phyloP scores from a whole-genome alignment of 2,113 vertebrate genomes.

The Herpailurus yagouaroundi region DNA sequence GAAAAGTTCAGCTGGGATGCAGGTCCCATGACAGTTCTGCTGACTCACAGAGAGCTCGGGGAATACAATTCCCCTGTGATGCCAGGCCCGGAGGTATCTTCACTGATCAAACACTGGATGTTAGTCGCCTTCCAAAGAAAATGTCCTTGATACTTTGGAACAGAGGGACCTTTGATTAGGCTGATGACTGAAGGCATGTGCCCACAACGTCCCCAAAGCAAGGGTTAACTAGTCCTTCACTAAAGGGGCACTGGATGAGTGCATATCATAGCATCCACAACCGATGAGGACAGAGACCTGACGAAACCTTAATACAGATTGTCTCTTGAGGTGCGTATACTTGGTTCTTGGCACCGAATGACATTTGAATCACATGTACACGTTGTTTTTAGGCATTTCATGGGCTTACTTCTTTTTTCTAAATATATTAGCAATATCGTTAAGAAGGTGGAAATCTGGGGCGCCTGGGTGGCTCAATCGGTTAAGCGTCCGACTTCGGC shows the following conservation, averaged over 20 bases:
- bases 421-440: not conserved
- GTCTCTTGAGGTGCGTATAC: not conserved
- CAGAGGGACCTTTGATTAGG: not conserved
- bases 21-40: not conserved
- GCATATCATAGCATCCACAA: not conserved
- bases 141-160: not conserved
- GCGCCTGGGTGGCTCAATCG: too few relatives aligned
- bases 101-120: not conserved
- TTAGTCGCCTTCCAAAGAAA: not conserved
- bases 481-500: too few relatives aligned
- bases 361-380: not conserved
- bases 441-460: not conserved
- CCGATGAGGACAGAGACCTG: not conserved
- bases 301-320: not conserved
- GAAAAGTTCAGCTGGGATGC: not conserved
- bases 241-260: too few relatives aligned
- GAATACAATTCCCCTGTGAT: not conserved
- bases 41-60: not conserved
- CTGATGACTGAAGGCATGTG: not conserved
- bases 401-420: not conserved
- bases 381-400: not conserved
- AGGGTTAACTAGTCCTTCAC: not conserved
- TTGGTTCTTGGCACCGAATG: not conserved
- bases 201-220: not conserved
- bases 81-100: not conserved